Base-by-base conservation (phyloP, 2,888 invertebrate species). In the Rotaria macrura region DNA sequence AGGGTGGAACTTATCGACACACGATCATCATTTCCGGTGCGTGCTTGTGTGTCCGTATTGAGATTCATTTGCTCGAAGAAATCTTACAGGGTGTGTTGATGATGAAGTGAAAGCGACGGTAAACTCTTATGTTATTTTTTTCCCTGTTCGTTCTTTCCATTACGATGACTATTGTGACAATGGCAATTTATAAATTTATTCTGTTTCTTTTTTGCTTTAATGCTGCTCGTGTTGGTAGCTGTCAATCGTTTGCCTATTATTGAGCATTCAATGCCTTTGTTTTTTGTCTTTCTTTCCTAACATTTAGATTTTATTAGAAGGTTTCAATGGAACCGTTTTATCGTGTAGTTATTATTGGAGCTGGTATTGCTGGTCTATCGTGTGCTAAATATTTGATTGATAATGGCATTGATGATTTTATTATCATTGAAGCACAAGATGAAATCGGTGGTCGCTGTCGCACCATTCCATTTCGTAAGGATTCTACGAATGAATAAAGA, bases 291-390 rank as follows among this genome's bases (percentile, higher is more conserved):
- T 52, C 6, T 52, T 52, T 23, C 23, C 23, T 7, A 3, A 52
- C 52, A 52, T 52, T 23, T 52, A 23, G 52, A 52, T 52, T 52
- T 52, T 52, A 23, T 20, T 52, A 23, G 20, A 23, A 52, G 5
- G 52, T 23, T 23, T 52, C 10, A 65, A 65, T 65, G 65, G 65
- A 65, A 38, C n/a, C 17, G 2, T 40, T 43, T 14, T 40, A 84
- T 54, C 54, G 84, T 52, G 74, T 86, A 2, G 57, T 86, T 0
- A 84, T 86, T 40, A 84, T 86, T 25, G 86, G 86, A 17, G 86
- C 86, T 7, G 86, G 86, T 49, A 54, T 86, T 0, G 84, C 86
- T 23, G 86, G 86, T 72, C 34, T 86, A 17, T 55, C 86, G 38
- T 84, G 84, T 52, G 86, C 74, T 17, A 84, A 55, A 34, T 49